Percentiles rank a stretch among this genome's conserved stretches.
Conservation (phyloP, 1,140 invertebrate species). For the Hycleus phaleratus region DNA sequence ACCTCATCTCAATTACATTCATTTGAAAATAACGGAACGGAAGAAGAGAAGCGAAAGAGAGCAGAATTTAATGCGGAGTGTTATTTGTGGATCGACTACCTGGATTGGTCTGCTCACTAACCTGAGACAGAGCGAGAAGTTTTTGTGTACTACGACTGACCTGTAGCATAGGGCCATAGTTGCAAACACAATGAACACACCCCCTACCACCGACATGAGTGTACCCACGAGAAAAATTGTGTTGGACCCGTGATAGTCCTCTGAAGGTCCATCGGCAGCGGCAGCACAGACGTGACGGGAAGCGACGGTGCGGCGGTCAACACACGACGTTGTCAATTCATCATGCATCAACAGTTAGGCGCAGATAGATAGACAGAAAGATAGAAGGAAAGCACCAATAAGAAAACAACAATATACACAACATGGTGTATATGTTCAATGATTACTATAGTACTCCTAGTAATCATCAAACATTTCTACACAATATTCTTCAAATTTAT, state of each 20-base stretch:
- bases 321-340: conserved; percentile 15
- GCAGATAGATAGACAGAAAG: conserved; percentile 32
- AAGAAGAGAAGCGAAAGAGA: conserved; percentile 28
- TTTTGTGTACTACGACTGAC: conserved; percentile 97
- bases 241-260: conserved; percentile 90
- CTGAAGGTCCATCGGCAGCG: conserved; percentile 47
- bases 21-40: background rate
- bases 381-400: conserved; percentile 40
- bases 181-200: conserved; percentile 96
- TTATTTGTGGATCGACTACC: conserved; percentile 37
- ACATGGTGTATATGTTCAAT: too few species aligned
- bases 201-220: conserved; percentile 96
- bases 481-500: too few species aligned
- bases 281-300: conserved; percentile 19
- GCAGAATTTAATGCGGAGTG: conserved; percentile 30
- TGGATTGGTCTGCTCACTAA: conserved; percentile 60
- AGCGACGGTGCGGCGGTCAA: conserved; percentile 17
- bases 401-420: conserved; percentile 35
- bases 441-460: too few species aligned
- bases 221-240: conserved; percentile 94
- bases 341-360: conserved; percentile 30
- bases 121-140: conserved; percentile 94
- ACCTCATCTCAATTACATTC: background rate
- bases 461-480: too few species aligned
- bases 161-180: conserved; percentile 98